phyloP scores from a whole-genome alignment of 2,797 vertebrate species.

The Coendou prehensilis region DNA sequence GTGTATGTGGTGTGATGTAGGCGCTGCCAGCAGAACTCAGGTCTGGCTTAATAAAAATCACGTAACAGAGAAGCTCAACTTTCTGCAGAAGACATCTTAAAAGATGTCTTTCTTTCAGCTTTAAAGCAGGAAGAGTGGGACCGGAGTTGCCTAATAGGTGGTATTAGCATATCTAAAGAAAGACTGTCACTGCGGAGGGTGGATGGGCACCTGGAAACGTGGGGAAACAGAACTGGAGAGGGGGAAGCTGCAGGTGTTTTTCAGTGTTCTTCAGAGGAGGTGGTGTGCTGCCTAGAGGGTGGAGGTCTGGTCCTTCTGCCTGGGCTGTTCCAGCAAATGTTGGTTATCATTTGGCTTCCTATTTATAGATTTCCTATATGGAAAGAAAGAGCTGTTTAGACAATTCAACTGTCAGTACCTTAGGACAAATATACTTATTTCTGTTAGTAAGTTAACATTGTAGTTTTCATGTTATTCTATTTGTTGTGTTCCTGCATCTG shows the following conservation, averaged over 20 bases:
- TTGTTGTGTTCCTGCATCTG: constrained; percentile 34
- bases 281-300: not conserved
- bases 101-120: constrained; percentile 73
- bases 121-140: constrained; percentile 77
- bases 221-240: constrained; percentile 51
- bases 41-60: constrained; percentile 67
- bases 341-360: constrained; percentile 36
- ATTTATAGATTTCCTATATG: constrained; percentile 2
- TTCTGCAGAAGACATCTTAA: constrained; percentile 76
- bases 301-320: constrained; percentile 1
- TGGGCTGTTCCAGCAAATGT: not conserved
- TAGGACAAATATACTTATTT: not conserved
- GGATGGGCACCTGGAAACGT: constrained; percentile 50
- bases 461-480: constrained; percentile 32
- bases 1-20: not conserved
- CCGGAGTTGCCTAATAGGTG: constrained; percentile 61
- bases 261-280: not conserved
- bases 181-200: constrained; percentile 64
- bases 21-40: constrained; percentile 61
- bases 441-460: not conserved
- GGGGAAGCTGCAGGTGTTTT: constrained; percentile 43
- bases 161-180: constrained; percentile 85
- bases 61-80: constrained; percentile 60
- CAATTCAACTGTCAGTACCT: constrained; percentile 46
- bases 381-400: constrained; percentile 3